These are phyloP conservation scores for Pharmacophagus antenor DNA, from an alignment of 2,888 invertebrate species.

Conservation along the genomic window DNA sequence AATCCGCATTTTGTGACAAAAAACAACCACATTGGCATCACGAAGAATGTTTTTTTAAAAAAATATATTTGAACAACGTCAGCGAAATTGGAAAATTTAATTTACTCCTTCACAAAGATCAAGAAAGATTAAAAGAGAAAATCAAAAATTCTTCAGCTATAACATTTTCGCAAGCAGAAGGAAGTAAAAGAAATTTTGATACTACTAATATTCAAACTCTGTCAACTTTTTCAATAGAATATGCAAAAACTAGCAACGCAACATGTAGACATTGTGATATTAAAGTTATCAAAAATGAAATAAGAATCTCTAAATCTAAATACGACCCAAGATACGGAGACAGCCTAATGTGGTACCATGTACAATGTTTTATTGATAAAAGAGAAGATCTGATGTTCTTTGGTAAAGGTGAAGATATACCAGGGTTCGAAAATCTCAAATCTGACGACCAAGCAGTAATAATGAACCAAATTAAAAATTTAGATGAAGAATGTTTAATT, in stretches of 20 bases:
- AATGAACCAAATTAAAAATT: constrained; percentile 5
- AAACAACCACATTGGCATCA: constrained; percentile 25
- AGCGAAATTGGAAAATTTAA: constrained; percentile 25
- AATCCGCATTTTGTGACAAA: constrained; percentile 28
- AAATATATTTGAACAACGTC: constrained; percentile 14
- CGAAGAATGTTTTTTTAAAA: constrained; percentile 28
- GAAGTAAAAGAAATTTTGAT: constrained; percentile 14
- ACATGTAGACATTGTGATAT: constrained; percentile 26
- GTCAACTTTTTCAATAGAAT: constrained; percentile 26
- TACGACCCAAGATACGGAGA: constrained; percentile 28
- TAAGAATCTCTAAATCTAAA: constrained; percentile 25
- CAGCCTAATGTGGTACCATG: constrained; percentile 24
- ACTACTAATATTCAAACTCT: neutral
- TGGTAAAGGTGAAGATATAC: constrained; percentile 20
- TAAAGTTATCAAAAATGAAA: constrained; percentile 24
- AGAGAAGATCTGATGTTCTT: constrained; percentile 22
- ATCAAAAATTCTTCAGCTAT: constrained; percentile 8
- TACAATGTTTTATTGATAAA: constrained; percentile 22
- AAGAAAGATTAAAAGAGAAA: constrained; percentile 23
- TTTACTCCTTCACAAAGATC: constrained; percentile 18
- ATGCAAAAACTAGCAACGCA: constrained; percentile 24
- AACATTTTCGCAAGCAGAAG: neutral
- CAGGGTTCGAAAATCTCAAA: constrained; percentile 27
- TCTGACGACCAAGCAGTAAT: constrained; percentile 12
- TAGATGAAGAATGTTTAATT: constrained; percentile 1